Evolutionary conservation across 2,888 invertebrate genomes (phyloP), one percentile per base, ranked within the genome.

Genomic region (Campoletis raptor): DNA sequence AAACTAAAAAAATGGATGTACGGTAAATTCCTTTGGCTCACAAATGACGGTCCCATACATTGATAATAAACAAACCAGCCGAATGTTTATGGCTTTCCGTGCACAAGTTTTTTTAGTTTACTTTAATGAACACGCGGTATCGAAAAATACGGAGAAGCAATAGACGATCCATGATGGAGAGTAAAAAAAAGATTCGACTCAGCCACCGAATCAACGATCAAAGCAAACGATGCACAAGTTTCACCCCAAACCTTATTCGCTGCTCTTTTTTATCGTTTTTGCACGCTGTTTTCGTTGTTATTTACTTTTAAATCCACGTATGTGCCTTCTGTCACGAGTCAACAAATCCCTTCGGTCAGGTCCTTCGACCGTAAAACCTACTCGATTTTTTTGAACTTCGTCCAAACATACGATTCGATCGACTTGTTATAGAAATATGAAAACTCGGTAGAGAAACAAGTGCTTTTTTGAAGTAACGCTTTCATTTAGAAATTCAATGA

Each of bases 151-250:
- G 54, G 57, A 57, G 67, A 74, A 36, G n/a, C 12, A 57, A 18
- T 52, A 15, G 8, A 67, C n/a, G 3, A 66, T 24, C n/a, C 36
- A 52, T 15, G 10, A 5, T 48, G 18, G 40, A 57, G 45, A 21
- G 37, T 48, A 40, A 64, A 64, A 64, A 45, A 18, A 15, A 24
- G n/a, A 30, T n/a, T 45, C 45, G 45, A 61, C 48, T 83, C 83
- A 67, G 52, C 36, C n/a, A 54, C 52, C 66, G 77, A 86, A 74
- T 81, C 78, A 81, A 74, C 61, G 84, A 86, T 86, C 86, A 86
- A 86, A 86, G 84, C 70, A 66, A 3, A 72, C 42, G 54, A 52
- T 30, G 57, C 69, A 69, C 37, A 24, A 48, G 66, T 79, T 37
- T 48, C 6, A 6, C 30, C 45, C 21, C 57, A 42, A 67, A 66